These are phyloP conservation scores for Mycalesis mineus DNA, from an alignment of 2,888 invertebrate species.

Conservation along the genomic window DNA sequence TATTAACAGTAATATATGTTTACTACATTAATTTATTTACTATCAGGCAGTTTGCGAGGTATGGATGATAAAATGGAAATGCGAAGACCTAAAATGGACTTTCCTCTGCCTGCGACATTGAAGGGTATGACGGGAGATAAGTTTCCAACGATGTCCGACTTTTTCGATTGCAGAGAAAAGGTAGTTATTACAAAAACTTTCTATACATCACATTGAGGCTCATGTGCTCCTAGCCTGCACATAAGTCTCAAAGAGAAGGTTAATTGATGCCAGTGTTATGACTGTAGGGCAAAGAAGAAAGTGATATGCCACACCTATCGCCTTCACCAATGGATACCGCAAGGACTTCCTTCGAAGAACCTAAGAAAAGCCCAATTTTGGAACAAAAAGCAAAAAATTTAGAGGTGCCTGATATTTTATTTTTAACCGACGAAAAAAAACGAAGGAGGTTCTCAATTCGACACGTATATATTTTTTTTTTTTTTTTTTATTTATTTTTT, in stretches of 20 bases:
- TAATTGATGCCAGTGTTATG: neutral
- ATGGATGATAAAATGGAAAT: constrained; percentile 61
- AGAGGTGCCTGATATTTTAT: constrained; percentile 31
- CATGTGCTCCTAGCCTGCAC: too few relatives aligned
- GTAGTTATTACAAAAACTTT: constrained; percentile 36
- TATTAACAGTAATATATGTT: neutral
- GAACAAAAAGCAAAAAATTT: constrained; percentile 37
- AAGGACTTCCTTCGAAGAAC: constrained; percentile 32
- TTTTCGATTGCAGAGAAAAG: constrained; percentile 61
- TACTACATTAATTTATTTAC: neutral
- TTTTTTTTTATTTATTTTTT: too few relatives aligned
- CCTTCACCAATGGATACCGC: constrained; percentile 35
- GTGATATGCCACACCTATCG: constrained; percentile 39
- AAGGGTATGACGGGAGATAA: constrained; percentile 53
- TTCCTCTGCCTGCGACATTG: constrained; percentile 59
- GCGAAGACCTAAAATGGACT: constrained; percentile 62
- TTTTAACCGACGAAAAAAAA: too few relatives aligned
- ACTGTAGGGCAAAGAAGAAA: constrained; percentile 38
- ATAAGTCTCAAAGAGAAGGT: too few relatives aligned
- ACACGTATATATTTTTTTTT: too few relatives aligned
- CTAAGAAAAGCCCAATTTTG: constrained; percentile 37
- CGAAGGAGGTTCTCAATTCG: too few relatives aligned
- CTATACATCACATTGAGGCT: too few relatives aligned
- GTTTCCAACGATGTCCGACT: constrained; percentile 74
- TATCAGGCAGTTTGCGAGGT: constrained; percentile 53